A percentile compares a stretch with the other conserved stretches of the same genome.
phyloP scores from a whole-genome alignment of 2,888 invertebrate species.

The Eupeodes latifasciatus region DNA sequence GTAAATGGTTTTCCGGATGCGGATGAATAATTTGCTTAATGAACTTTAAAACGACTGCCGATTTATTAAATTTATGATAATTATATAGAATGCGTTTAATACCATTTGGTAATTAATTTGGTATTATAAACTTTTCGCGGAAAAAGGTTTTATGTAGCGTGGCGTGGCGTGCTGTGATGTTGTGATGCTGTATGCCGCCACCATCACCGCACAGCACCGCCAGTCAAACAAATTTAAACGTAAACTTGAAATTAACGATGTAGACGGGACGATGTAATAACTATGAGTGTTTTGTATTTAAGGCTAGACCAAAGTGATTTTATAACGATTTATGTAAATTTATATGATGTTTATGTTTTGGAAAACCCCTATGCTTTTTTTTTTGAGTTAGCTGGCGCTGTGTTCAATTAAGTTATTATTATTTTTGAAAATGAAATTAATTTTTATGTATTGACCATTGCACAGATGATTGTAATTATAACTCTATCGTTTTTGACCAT shows the following conservation, averaged over 20 bases:
- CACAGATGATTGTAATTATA: too few relatives aligned
- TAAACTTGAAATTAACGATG: slow-evolving; percentile 1
- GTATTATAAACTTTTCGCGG: slow-evolving; percentile 46
- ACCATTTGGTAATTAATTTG: slow-evolving; percentile 73
- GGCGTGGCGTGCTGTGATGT: too few relatives aligned
- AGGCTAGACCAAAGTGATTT: too few relatives aligned
- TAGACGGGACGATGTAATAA: not conserved
- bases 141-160: slow-evolving; percentile 20
- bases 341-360: too few relatives aligned
- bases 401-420: too few relatives aligned
- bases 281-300: not conserved
- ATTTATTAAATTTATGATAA: slow-evolving; percentile 75
- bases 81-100: slow-evolving; percentile 72
- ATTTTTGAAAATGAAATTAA: too few relatives aligned
- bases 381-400: too few relatives aligned
- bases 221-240: not conserved
- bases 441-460: too few relatives aligned
- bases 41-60: slow-evolving; percentile 74
- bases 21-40: slow-evolving; percentile 75
- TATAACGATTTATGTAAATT: too few relatives aligned
- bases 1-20: slow-evolving; percentile 69
- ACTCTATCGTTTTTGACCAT: too few relatives aligned
- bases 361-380: too few relatives aligned
- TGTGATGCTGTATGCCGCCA: not conserved
- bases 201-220: not conserved